Percentiles rank a stretch among this genome's conserved stretches.
Conservation (phyloP, 2,113 vertebrate species). For the Montifringilla adamsi region DNA sequence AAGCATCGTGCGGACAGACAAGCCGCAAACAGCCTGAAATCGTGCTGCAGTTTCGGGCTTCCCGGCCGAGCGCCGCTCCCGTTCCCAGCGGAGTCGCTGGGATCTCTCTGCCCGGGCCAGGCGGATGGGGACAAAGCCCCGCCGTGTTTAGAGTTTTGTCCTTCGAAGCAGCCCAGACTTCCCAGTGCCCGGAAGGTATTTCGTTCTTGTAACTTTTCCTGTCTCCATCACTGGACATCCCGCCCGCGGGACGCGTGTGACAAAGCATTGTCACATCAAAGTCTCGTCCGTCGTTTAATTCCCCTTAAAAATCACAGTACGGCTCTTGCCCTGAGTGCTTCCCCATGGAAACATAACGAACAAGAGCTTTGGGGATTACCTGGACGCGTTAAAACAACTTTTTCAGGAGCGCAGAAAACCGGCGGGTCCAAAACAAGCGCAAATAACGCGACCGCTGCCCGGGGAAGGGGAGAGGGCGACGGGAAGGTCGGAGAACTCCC, state of each 20-base stretch:
- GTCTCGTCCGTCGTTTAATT: not conserved
- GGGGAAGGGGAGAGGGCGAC: not conserved
- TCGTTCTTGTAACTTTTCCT: not conserved
- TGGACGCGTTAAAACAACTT: not conserved
- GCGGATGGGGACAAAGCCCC: not conserved
- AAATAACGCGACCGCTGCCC: not conserved
- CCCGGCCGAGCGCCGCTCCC: not conserved
- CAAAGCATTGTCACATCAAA: not conserved
- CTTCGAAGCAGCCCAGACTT: not conserved
- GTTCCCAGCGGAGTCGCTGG: not conserved
- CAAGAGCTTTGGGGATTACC: not conserved
- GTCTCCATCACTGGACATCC: not conserved
- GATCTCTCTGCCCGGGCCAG: not conserved
- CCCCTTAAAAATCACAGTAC: not conserved
- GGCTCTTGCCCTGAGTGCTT: not conserved
- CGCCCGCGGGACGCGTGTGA: not conserved
- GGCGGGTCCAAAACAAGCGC: not conserved
- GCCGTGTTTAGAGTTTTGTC: not conserved
- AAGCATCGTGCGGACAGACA: slow-evolving; percentile 77
- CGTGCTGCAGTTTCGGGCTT: not conserved
- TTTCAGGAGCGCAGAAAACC: not conserved
- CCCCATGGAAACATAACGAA: not conserved
- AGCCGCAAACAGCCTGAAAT: slow-evolving; percentile 37
- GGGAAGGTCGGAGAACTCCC: not conserved
- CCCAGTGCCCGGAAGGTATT: not conserved